A percentile compares a stretch with the other conserved stretches of the same genome.
Conservation (phyloP, 2,888 invertebrate genomes). For the Synanthedon formicaeformis region DNA sequence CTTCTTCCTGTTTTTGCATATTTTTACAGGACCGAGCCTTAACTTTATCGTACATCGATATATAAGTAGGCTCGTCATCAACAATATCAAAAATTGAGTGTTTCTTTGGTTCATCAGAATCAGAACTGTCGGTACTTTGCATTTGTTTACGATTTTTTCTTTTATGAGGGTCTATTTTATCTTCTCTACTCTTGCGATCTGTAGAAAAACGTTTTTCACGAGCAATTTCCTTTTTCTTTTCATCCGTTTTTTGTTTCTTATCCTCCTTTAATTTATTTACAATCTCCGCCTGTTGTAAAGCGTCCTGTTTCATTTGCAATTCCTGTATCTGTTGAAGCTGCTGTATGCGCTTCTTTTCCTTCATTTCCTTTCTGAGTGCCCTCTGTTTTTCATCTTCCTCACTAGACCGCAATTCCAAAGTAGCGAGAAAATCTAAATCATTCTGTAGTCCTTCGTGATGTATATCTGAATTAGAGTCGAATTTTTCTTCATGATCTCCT, state of each 20-base stretch:
- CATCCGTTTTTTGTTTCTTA: conserved; percentile 46
- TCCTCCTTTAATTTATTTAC: conserved; percentile 52
- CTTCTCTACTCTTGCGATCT: conserved; percentile 65
- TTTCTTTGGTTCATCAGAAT: conserved; percentile 87
- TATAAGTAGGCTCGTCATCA: conserved; percentile 89
- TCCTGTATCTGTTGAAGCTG: conserved; percentile 62
- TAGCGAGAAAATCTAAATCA: conserved; percentile 71
- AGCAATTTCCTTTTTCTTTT: conserved; percentile 56
- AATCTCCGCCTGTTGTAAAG: conserved; percentile 48
- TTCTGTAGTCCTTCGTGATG: conserved; percentile 45
- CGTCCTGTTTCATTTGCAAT: conserved; percentile 62
- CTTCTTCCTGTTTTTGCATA: conserved; percentile 92
- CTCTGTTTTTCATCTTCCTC: conserved; percentile 72
- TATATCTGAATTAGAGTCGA: conserved; percentile 19
- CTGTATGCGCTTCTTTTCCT: conserved; percentile 68
- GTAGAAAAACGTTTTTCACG: conserved; percentile 64
- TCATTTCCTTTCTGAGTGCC: conserved; percentile 66
- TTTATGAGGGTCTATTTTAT: conserved; percentile 43
- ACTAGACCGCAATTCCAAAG: conserved; percentile 68
- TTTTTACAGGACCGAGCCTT: conserved; percentile 94
- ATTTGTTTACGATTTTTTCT: conserved; percentile 54
- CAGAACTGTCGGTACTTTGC: conserved; percentile 76
- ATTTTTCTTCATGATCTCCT: conserved; percentile 31
- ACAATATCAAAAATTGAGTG: conserved; percentile 93
- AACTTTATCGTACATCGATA: conserved; percentile 98